Conservation (phyloP, 2,888 invertebrate genomes). For the Cyclophora punctaria region DNA sequence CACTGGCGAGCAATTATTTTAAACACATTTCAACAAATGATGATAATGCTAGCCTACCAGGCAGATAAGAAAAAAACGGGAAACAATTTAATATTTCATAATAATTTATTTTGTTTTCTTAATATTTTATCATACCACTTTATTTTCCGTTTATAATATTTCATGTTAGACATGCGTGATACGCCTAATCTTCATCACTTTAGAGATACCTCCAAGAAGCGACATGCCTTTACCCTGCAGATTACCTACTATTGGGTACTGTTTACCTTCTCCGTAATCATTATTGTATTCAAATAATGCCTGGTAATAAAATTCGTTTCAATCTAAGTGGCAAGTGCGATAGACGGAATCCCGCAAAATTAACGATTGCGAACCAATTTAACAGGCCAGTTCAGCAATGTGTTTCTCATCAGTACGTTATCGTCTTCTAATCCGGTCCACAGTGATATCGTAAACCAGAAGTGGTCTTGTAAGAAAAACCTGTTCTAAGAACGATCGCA, state of each 20-base stretch:
- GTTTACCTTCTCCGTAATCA: no score
- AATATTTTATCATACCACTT: no score
- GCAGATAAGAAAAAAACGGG: slow-evolving; percentile 54
- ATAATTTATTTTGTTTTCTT: slow-evolving; percentile 18
- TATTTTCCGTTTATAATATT: no score
- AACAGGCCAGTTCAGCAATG: slow-evolving; percentile 59
- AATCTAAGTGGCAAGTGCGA: no score
- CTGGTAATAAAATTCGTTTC: no score
- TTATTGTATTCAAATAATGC: no score
- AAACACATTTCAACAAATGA: slow-evolving; percentile 75
- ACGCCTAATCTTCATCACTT: no score
- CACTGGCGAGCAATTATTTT: slow-evolving; percentile 70
- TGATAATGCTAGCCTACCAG: slow-evolving; percentile 62
- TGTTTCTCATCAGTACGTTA: slow-evolving; percentile 62
- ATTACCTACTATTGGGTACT: no score
- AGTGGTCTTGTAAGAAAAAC: slow-evolving; percentile 63
- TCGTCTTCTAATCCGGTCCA: slow-evolving; percentile 69
- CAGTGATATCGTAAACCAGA: slow-evolving; percentile 69
- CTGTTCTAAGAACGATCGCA: slow-evolving; percentile 58
- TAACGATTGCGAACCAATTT: slow-evolving; percentile 54
- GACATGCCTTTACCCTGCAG: no score
- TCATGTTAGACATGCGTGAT: no score
- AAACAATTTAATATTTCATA: slow-evolving; percentile 32
- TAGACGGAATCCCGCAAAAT: slow-evolving; percentile 42
- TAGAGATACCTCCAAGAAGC: no score